Base-by-base conservation (phyloP, 2,888 invertebrate species). In the Sericinus montela region DNA sequence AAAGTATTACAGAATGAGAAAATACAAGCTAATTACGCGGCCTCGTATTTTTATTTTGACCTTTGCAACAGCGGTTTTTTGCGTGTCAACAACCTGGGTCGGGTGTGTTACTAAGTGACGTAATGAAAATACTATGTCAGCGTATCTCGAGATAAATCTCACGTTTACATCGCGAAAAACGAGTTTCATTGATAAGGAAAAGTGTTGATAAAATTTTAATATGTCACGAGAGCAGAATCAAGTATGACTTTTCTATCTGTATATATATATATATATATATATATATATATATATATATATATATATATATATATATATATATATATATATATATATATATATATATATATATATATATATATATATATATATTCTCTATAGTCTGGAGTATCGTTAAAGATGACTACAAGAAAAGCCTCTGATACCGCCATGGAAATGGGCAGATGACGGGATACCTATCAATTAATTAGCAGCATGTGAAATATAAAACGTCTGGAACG, bases 1-100 rank as follows among this genome's bases (percentile, higher is more conserved):
- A 37, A 37, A 42, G 39, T 39, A 39, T 45, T 49, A 44, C 49
- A 66, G 65, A 62, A 64, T 62, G 59, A 37, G 52, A 55, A 60
- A 54, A 59, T 58, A 53, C 62, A 61, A 57, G 58, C 58, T 70
- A 75, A 72, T 73, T 72, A 72, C 62, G 60, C 58, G 52, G 54
- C 57, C 51, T 54, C 51, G 54, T 65, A 62, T 65, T 67, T 19
- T 69, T 69, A 63, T 66, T 63, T 69, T 73, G 74, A 80, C 78
- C 75, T 80, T 79, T 80, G 58, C 49, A 58, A 54, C 55, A 52
- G 54, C 48, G 49, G 50, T 53, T 56, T 60, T 60, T 69, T 65
- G 56, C 68, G 66, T 76, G 77, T 78, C 74, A 75, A 75, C 68
- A 67, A 67, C 72, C 75, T 60, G 61, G 60, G 53, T 53, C 52